Evolutionary conservation across 64 coral and sea anemone genomes (phyloP), one percentile per base, ranked within the genome.

Genomic region (Montipora foliosa): DNA sequence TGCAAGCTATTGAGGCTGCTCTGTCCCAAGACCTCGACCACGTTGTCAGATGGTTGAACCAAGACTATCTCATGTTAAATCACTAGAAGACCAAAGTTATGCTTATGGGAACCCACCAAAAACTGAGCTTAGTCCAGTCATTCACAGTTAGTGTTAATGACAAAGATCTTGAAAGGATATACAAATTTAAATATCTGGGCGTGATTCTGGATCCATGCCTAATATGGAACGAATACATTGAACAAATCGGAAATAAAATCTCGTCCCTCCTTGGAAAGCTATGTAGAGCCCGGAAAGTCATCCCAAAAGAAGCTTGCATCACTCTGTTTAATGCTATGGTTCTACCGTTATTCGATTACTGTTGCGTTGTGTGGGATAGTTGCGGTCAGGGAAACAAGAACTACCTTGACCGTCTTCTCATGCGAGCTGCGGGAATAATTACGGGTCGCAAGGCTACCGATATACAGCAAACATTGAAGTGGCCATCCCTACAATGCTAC

Each of bases 381-480:
- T 83, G 80, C 53, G n/a, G 88, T 9, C 62, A 49, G 62, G 78
- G 77, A 9, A 67, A 83, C 17, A 93, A 93, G 57, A 87, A 76
- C 57, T 93, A 87, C 58, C 72, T 93, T 78, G 81, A 93, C 82
- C 44, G 82, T 78, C 81, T 93, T 67, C 81, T 77, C 55, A 93
- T 49, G 71, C 81, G 91, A 52, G 81, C 91, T 91, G 89, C 67
- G 13, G 89, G 53, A 25, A 82, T 82, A 52, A 83, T 91, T 73
- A 78, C 64, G 60, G 78, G 89, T 79, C 59, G 81, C n/a, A 92
- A 92, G 81, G 47, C 67, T 73, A 83, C 22, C 70, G 64, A 91
- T 68, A 82, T 91, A 74, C 49, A 59, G 47, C 67, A 60, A 50
- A 93, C 91, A 69, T 71, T 93, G 73, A 87, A 87, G 82, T 93